Evolutionary conservation across 2,113 vertebrate species (phyloP).

Genomic region (Perca schrenkii): DNA sequence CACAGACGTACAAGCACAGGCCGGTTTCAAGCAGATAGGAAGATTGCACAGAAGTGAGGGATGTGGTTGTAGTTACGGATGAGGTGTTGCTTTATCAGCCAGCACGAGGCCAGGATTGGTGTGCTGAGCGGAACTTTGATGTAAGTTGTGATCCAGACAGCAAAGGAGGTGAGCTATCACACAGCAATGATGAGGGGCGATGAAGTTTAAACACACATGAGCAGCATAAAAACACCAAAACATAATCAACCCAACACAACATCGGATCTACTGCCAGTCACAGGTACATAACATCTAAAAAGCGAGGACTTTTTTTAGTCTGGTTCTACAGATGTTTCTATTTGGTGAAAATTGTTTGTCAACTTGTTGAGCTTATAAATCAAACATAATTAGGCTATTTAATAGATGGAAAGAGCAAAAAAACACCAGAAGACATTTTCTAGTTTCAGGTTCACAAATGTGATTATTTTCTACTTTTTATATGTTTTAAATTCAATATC

Average conservation of each 20-base stretch:
- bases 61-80: conserved; percentile 53
- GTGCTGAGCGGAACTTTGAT: conserved; percentile 50
- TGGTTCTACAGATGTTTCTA: not conserved
- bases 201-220: conserved; percentile 39
- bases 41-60: conserved; percentile 41
- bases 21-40: conserved; percentile 44
- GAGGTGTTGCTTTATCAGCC: conserved; percentile 66
- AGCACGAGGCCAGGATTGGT: conserved; percentile 24
- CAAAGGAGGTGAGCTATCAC: conserved; percentile 34
- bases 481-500: not conserved
- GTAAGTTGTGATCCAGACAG: conserved; percentile 51
- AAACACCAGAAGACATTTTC: not conserved
- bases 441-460: not conserved
- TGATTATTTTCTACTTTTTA: not conserved
- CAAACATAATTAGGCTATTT: not conserved
- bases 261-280: conserved; percentile 3
- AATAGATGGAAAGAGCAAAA: not conserved
- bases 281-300: not conserved
- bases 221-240: conserved; percentile 35
- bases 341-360: not conserved
- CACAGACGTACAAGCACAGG: conserved; percentile 19
- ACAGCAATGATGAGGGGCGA: not conserved
- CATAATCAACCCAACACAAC: conserved; percentile 35
- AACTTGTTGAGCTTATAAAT: not conserved
- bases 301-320: not conserved